Evolutionary conservation across 2,113 vertebrate species (phyloP).

Genomic region (Psittacus erithacus): DNA sequence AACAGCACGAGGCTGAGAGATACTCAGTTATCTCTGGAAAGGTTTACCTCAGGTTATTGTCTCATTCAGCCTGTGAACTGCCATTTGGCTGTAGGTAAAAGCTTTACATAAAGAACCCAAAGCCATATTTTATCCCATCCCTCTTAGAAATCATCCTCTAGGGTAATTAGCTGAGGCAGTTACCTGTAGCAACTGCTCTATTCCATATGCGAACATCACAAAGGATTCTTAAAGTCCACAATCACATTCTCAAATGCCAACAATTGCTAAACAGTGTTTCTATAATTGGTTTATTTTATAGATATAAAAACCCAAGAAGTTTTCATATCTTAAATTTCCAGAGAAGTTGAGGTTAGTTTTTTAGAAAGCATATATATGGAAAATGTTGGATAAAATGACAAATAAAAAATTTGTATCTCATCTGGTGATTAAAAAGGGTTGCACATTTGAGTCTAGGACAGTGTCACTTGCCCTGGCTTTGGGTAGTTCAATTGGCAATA

Average conservation of each 20-base stretch:
- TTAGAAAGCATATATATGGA: neutral
- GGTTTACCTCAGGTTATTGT: neutral
- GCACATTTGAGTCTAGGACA: neutral
- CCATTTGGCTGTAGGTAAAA: neutral
- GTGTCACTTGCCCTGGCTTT: neutral
- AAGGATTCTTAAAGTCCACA: neutral
- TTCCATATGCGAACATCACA: neutral
- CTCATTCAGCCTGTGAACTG: neutral
- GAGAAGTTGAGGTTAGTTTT: neutral
- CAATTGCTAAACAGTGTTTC: neutral
- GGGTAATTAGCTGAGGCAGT: neutral
- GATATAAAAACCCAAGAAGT: neutral
- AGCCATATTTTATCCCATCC: neutral
- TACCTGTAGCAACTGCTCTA: neutral
- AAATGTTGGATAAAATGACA: neutral
- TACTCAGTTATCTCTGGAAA: neutral
- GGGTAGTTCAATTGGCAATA: neutral
- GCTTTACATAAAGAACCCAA: neutral
- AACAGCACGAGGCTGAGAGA: neutral
- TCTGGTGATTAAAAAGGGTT: neutral
- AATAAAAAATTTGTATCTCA: neutral
- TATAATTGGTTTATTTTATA: neutral
- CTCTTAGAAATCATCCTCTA: neutral
- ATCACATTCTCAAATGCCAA: neutral
- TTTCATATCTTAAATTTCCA: neutral